These are phyloP conservation scores for Lasioglossum zephyrum DNA, from an alignment of 2,888 invertebrate species.

Conservation along the genomic window DNA sequence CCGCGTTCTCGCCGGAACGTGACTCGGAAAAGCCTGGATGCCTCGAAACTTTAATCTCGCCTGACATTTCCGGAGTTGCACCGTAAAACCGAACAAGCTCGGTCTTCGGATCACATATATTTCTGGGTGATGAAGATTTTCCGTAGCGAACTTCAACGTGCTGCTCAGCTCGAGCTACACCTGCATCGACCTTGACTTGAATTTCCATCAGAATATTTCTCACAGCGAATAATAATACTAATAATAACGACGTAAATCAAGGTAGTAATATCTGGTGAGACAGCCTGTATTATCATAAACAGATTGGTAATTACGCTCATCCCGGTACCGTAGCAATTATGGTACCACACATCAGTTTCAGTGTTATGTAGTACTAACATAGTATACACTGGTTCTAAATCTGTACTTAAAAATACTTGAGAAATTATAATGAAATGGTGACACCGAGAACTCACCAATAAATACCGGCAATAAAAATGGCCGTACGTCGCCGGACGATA, in stretches of 20 bases:
- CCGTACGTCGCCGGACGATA: neutral
- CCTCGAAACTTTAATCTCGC: slow-evolving; percentile 18
- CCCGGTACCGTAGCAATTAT: neutral
- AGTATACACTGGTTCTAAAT: neutral
- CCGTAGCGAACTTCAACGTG: neutral
- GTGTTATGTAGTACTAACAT: neutral
- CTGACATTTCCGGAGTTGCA: slow-evolving; percentile 4
- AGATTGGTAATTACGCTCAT: neutral
- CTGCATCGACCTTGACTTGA: neutral
- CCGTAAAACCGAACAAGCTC: slow-evolving; percentile 30
- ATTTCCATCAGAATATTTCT: too few species aligned
- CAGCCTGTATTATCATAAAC: neutral
- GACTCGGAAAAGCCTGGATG: neutral
- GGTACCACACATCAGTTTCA: neutral
- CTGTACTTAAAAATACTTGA: neutral
- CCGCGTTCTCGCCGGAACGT: neutral
- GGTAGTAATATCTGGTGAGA: too few species aligned
- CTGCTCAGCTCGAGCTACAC: neutral
- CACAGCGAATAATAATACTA: neutral
- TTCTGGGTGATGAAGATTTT: neutral
- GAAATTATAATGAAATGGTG: too few species aligned
- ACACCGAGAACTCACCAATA: too few species aligned
- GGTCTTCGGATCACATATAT: slow-evolving; percentile 5
- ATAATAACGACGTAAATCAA: too few species aligned
- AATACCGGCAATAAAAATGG: too few species aligned